A percentile compares a stretch with the other conserved stretches of the same genome.
Evolutionary conservation across 2,888 invertebrate species (phyloP).

Genomic region (Eupithecia subfuscata): DNA sequence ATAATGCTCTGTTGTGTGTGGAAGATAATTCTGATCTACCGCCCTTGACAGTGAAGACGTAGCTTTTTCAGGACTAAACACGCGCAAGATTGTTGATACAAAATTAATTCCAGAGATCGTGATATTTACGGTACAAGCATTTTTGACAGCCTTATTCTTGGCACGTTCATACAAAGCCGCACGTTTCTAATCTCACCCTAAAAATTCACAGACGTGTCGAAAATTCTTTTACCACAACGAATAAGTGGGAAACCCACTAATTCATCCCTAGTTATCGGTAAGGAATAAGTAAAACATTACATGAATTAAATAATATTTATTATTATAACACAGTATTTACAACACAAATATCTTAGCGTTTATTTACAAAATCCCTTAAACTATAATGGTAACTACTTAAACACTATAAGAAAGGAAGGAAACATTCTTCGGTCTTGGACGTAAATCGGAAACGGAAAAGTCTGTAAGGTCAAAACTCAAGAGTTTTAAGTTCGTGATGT

Average conservation of each 20-base stretch:
- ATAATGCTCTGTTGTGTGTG: background rate
- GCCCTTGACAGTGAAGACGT: background rate
- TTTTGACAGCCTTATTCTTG: conserved; percentile 18
- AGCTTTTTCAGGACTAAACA: background rate
- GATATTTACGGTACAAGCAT: background rate
- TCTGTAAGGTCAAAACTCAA: background rate
- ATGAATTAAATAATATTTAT: conserved; percentile 52
- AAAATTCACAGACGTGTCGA: background rate
- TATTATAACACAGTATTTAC: conserved; percentile 47
- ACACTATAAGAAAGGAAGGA: background rate
- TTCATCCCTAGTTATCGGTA: background rate
- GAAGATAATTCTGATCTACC: background rate
- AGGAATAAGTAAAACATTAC: conserved; percentile 25
- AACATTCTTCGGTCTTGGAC: background rate
- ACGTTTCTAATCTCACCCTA: conserved; percentile 33
- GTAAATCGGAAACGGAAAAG: conserved; percentile 8
- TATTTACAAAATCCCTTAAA: conserved; percentile 29
- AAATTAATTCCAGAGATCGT: background rate
- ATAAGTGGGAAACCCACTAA: background rate
- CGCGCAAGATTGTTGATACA: background rate
- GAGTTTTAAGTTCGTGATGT: conserved; percentile 3
- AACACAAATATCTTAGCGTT: conserved; percentile 34
- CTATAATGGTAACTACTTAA: conserved; percentile 21
- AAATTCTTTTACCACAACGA: background rate
- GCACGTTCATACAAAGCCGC: conserved; percentile 21